Conservation (phyloP, 2,888 invertebrate species). For the Bugula neritina region DNA sequence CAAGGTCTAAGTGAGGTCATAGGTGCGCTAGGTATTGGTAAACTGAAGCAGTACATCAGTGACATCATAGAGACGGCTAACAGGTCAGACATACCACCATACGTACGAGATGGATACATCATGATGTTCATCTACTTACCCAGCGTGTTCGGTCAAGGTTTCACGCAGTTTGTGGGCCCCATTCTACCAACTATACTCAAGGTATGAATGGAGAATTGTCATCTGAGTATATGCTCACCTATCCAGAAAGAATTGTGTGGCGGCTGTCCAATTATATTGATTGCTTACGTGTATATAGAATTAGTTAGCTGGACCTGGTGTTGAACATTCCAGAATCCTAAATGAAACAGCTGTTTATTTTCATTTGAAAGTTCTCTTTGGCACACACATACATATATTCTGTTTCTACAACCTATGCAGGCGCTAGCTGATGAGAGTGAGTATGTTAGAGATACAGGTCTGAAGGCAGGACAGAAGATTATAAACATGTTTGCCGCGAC, state of each 20-base stretch:
- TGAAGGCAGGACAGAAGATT: conserved; percentile 92
- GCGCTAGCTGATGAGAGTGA: conserved; percentile 98
- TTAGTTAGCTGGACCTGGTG: too few relatives aligned
- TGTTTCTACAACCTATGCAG: too few relatives aligned
- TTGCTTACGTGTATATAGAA: too few relatives aligned
- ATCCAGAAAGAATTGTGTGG: too few relatives aligned
- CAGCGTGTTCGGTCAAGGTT: conserved; percentile 87
- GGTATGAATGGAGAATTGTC: conserved; percentile 52
- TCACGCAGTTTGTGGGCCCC: conserved; percentile 89
- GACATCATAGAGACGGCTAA: conserved; percentile 91
- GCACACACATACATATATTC: too few relatives aligned
- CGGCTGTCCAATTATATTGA: too few relatives aligned
- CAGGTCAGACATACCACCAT: conserved; percentile 68
- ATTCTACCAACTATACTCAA: conserved; percentile 95
- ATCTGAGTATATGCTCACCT: too few relatives aligned
- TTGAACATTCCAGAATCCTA: too few relatives aligned
- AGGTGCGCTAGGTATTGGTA: conserved; percentile 87
- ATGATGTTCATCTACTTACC: conserved; percentile 99
- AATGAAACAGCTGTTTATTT: too few relatives aligned
- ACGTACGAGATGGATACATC: conserved; percentile 98
- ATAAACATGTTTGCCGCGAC: conserved; percentile 93
- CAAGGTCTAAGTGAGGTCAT: conserved; percentile 87
- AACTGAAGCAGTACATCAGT: conserved; percentile 93
- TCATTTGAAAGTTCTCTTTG: too few relatives aligned
- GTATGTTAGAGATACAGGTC: conserved; percentile 92